Conservation (phyloP, 1,140 invertebrate species). For the Drosophila paulistorum region DNA sequence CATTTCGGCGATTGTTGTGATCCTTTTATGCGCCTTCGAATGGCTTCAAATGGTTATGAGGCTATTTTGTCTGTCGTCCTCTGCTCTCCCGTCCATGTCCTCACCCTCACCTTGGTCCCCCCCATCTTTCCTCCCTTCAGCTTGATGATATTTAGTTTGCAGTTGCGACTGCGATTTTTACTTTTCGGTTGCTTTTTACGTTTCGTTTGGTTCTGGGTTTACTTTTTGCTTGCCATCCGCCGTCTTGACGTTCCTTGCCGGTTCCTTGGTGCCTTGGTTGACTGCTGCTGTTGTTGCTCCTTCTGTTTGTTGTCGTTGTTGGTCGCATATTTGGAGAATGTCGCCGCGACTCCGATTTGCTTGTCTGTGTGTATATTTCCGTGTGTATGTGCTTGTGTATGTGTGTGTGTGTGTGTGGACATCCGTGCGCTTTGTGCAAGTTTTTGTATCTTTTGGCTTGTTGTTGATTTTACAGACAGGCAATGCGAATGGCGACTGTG, state of each 20-base stretch:
- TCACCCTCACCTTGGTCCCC: constrained; percentile 38
- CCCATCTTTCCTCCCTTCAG: background rate
- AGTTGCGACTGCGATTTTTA: constrained; percentile 79
- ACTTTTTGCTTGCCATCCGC: constrained; percentile 58
- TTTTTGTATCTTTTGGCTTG: constrained; percentile 77
- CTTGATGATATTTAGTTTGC: constrained; percentile 75
- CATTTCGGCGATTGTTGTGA: constrained; percentile 83
- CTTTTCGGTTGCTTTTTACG: constrained; percentile 48
- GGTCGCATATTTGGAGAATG: constrained; percentile 72
- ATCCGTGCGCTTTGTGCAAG: constrained; percentile 68
- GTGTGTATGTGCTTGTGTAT: constrained; percentile 26
- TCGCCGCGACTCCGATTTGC: constrained; percentile 53
- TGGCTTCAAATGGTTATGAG: constrained; percentile 83
- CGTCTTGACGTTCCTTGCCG: constrained; percentile 39
- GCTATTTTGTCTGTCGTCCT: constrained; percentile 80
- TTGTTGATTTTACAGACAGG: constrained; percentile 79
- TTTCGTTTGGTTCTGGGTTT: constrained; percentile 51
- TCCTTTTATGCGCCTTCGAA: constrained; percentile 83
- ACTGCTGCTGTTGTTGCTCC: constrained; percentile 10
- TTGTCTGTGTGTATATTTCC: constrained; percentile 23
- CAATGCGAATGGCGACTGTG: constrained; percentile 41
- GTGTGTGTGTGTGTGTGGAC: constrained; percentile 50
- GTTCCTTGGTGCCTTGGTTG: constrained; percentile 35
- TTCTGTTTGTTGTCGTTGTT: constrained; percentile 11
- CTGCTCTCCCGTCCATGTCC: constrained; percentile 34